Evolutionary conservation across 2,797 vertebrate species (phyloP).

Genomic region (Halcyon leucocephala): DNA sequence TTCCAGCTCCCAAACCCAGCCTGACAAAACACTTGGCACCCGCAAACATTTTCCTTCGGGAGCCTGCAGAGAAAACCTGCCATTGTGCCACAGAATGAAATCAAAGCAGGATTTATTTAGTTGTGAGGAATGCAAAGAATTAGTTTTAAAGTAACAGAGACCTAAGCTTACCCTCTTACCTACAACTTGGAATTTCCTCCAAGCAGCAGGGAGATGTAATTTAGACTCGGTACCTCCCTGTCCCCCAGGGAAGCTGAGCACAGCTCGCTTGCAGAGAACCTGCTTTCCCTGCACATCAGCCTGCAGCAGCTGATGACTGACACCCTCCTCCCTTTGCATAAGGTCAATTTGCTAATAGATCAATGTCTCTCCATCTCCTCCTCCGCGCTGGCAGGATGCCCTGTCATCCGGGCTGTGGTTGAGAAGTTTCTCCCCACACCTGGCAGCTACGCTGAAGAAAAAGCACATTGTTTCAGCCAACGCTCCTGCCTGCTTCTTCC

Average conservation of each 20-base stretch:
- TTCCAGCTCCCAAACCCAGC: neutral
- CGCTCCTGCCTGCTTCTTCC: neutral
- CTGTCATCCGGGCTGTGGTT: neutral
- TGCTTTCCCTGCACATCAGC: neutral
- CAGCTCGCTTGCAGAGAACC: neutral
- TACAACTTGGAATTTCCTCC: slow-evolving; percentile 28
- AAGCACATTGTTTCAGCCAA: neutral
- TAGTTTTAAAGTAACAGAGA: slow-evolving; percentile 6
- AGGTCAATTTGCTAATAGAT: neutral
- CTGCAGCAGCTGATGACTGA: neutral
- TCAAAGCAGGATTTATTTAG: slow-evolving; percentile 34
- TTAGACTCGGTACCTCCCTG: neutral
- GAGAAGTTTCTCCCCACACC: neutral
- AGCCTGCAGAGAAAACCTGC: slow-evolving; percentile 15
- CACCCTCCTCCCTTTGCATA: neutral
- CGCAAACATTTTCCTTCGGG: slow-evolving; percentile 2
- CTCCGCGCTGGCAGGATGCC: neutral
- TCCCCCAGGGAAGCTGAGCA: neutral
- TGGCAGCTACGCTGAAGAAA: neutral
- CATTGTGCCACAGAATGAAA: neutral
- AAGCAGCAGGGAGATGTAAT: neutral
- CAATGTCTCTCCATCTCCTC: neutral
- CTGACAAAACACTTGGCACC: slow-evolving; percentile 10
- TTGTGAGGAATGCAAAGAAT: neutral
- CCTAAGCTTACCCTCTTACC: neutral